These are phyloP conservation scores for Rhinoptilus africanus DNA, from an alignment of 2,113 vertebrate species.

Conservation along the genomic window DNA sequence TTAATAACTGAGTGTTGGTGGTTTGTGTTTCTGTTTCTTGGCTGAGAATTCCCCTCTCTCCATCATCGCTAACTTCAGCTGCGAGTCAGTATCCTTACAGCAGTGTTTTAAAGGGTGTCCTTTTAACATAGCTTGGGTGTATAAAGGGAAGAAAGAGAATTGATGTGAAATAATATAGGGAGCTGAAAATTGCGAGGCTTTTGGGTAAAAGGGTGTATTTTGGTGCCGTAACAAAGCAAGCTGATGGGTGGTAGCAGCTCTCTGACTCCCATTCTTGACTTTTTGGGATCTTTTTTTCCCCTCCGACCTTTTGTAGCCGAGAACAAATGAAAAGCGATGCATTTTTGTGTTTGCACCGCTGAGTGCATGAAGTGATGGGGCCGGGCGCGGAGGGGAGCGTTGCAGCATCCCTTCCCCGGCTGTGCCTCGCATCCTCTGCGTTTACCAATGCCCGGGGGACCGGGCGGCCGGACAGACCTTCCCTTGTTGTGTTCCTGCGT, in stretches of 20 bases:
- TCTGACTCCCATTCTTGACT: not conserved
- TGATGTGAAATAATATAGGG: not conserved
- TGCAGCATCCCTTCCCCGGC: accelerated
- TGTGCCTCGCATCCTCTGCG: not conserved
- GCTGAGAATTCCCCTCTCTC: not conserved
- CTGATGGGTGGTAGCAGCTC: not conserved
- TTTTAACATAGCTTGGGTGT: not conserved
- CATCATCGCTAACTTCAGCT: not conserved
- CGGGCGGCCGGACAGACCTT: not conserved
- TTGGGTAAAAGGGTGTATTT: accelerated
- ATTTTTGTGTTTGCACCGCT: accelerated
- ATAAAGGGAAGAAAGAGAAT: not conserved
- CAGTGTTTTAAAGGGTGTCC: not conserved
- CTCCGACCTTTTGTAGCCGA: not conserved
- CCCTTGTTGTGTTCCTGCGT: accelerated
- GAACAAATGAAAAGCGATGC: not conserved
- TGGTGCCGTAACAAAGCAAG: not conserved
- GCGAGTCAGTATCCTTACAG: not conserved
- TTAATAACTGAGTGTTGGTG: not conserved
- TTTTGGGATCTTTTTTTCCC: accelerated
- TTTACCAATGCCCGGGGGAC: accelerated
- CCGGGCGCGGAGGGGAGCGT: accelerated
- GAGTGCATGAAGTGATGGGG: not conserved
- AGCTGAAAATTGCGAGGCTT: not conserved
- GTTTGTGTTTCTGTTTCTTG: not conserved